Percentiles rank a stretch among this genome's conserved stretches.
phyloP scores from a whole-genome alignment of 2,113 vertebrate species.

The Xerus inauris region DNA sequence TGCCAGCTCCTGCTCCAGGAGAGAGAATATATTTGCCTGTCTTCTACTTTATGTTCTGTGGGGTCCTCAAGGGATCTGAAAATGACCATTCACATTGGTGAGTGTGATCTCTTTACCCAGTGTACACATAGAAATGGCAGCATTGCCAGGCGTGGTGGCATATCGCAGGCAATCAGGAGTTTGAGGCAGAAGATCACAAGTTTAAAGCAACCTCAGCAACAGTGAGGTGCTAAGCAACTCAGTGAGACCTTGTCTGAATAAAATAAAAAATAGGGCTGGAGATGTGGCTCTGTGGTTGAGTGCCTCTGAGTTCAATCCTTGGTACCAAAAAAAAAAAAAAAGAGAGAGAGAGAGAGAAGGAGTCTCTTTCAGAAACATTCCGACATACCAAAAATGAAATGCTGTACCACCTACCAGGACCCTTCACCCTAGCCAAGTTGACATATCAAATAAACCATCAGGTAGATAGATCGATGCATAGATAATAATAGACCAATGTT shows the following conservation, averaged over 20 bases:
- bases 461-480: background rate
- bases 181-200: too few relatives aligned
- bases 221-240: too few relatives aligned
- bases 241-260: too few relatives aligned
- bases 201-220: too few relatives aligned
- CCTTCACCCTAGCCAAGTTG: accelerated
- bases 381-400: background rate
- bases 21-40: background rate
- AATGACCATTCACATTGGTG: background rate
- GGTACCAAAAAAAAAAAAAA: too few relatives aligned
- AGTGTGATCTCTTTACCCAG: background rate
- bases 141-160: too few relatives aligned
- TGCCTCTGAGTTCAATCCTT: too few relatives aligned
- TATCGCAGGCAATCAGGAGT: too few relatives aligned
- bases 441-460: background rate
- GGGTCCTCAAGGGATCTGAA: accelerated
- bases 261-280: too few relatives aligned
- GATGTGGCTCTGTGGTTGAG: too few relatives aligned
- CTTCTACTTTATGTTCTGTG: background rate
- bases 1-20: background rate
- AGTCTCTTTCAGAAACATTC: background rate
- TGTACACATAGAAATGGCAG: too few relatives aligned
- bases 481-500: background rate
- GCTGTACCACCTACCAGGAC: background rate
- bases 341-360: too few relatives aligned